A percentile compares a stretch with the other conserved stretches of the same genome.
phyloP scores from a whole-genome alignment of 2,888 invertebrate species.

The Hedychridium roseum region DNA sequence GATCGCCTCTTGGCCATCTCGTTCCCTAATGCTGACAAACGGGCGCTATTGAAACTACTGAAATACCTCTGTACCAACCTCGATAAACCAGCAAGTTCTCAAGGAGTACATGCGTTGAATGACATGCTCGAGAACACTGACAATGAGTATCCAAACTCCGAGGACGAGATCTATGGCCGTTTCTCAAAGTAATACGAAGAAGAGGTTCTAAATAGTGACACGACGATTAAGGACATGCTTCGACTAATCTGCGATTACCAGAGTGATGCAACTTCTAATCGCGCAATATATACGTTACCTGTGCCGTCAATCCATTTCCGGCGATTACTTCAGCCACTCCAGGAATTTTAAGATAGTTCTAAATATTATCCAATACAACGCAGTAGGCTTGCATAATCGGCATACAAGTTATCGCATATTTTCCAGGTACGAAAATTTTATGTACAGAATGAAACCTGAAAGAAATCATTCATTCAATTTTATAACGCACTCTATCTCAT shows the following conservation, averaged over 20 bases:
- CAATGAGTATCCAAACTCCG: background rate
- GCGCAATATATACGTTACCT: conserved; percentile 29
- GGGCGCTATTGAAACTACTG: conserved; percentile 44
- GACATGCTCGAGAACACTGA: background rate
- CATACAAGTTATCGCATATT: too few relatives aligned
- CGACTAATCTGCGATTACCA: conserved; percentile 41
- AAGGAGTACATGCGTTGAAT: background rate
- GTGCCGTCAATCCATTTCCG: conserved; percentile 11
- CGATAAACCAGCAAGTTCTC: background rate
- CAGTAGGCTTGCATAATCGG: too few relatives aligned
- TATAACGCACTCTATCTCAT: too few relatives aligned
- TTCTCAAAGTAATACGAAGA: conserved; percentile 1
- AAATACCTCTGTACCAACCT: conserved; percentile 29
- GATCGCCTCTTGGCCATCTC: conserved; percentile 31
- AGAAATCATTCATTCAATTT: too few relatives aligned
- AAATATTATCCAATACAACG: too few relatives aligned
- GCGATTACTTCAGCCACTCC: too few relatives aligned
- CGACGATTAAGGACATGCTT: conserved; percentile 1
- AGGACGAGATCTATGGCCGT: too few relatives aligned
- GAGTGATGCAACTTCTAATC: conserved; percentile 40
- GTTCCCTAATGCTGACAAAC: conserved; percentile 50
- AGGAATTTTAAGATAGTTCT: too few relatives aligned
- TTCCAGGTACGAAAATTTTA: too few relatives aligned
- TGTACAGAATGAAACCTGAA: too few relatives aligned
- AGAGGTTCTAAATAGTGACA: background rate